Base-by-base conservation (phyloP, 2,113 vertebrate genomes). In the Paralichthys olivaceus region DNA sequence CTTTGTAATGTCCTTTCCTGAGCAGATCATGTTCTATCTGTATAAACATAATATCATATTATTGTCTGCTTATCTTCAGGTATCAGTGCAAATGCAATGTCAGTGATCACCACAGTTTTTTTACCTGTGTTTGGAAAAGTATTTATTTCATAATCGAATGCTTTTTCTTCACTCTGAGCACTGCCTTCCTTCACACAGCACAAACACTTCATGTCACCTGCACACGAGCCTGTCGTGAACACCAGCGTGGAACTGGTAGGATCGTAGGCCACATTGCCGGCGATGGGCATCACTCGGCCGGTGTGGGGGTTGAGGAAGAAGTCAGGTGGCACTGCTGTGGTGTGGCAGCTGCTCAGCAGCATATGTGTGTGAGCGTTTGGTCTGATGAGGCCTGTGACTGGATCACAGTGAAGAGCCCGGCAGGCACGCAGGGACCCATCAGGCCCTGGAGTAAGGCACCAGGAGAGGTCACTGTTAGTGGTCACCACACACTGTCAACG, bases 241-340 rank as follows among this genome's bases (percentile, higher is more conserved):
- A 96, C 91, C 67, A 97, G 85, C 15, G 84, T 90, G 1, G 94
- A 93, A 19, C 61, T 91, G 45, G 80, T 43, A 4, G 96, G 92
- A 75, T 97, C 95, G 0, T 94, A 97, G 28, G 94, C 94, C 51
- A 97, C 64, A 0, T 96, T 96, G 8, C 96, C 96, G 14, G 92
- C 86, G 22, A 96, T 45, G 0, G 94, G 95, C 70, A 98, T 91
- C 20, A 96, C 84, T n/a, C 86, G 91, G 25, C 95, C 94, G 0
- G 96, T 97, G 57, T 95, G 90, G 0, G 96, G 95, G 76, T 97
- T 95, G 32, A 99, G 59, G 59, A 97, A 96, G 84, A 93, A 93
- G 65, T 95, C 89, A 0, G 84, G 40, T 0, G 96, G 95, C 40
- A 96, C 92, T 0, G 94, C 72, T 74, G 91, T 93, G 69, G 84